These are phyloP conservation scores for Nothoprocta perdicaria DNA, from an alignment of 2,113 vertebrate genomes.

Conservation along the genomic window DNA sequence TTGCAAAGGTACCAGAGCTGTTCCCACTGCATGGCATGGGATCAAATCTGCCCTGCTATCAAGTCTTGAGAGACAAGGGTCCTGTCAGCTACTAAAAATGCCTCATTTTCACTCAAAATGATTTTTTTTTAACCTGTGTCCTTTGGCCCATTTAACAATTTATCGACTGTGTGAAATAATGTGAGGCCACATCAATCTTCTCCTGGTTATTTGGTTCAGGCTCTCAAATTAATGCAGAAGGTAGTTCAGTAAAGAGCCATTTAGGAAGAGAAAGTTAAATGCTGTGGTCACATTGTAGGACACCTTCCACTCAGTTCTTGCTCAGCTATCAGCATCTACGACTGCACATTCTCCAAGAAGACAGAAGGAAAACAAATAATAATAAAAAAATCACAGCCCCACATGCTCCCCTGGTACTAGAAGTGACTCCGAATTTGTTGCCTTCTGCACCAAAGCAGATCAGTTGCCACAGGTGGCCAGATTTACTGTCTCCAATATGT, in stretches of 20 bases:
- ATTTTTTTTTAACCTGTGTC: conserved; percentile 55
- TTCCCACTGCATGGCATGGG: neutral
- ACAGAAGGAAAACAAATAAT: neutral
- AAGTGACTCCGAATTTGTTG: conserved; percentile 49
- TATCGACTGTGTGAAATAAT: conserved; percentile 63
- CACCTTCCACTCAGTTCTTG: conserved; percentile 21
- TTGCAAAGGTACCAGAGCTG: conserved; percentile 24
- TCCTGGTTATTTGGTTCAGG: conserved; percentile 63
- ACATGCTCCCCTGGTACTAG: neutral
- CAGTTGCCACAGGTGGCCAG: conserved; percentile 13
- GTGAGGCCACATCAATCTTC: conserved; percentile 63
- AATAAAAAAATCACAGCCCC: neutral
- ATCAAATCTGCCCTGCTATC: conserved; percentile 36
- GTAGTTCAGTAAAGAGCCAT: conserved; percentile 43
- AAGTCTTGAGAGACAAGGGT: conserved; percentile 12
- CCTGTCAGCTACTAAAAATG: conserved; percentile 50
- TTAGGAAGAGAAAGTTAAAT: conserved; percentile 33
- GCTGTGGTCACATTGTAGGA: neutral
- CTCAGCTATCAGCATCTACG: neutral
- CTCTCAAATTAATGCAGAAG: conserved; percentile 61
- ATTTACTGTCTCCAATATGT: conserved; percentile 16
- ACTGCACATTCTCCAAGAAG: neutral
- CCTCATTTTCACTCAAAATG: conserved; percentile 45
- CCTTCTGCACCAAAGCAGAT: conserved; percentile 12
- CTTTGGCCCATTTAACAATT: conserved; percentile 65